Evolutionary conservation across 2,888 invertebrate genomes (phyloP), one percentile per base, ranked within the genome.

Genomic region (Psococerastis gibbosa): DNA sequence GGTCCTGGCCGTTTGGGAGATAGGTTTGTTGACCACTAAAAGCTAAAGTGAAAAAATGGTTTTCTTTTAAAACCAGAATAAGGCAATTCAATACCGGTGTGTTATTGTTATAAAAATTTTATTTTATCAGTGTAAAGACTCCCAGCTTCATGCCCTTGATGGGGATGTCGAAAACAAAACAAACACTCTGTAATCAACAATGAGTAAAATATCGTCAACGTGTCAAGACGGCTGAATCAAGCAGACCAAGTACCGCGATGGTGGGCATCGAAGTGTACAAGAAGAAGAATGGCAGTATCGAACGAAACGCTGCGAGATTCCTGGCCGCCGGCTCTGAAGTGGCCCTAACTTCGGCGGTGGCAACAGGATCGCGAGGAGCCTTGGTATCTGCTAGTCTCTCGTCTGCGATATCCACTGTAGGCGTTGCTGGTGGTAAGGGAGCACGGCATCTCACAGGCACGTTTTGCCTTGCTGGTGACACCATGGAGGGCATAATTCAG

Each of bases 401-500:
- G 35, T 68, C 71, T 15, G 77, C 79, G 45, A 68, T 69, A 15
- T 51, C 52, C 15, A 49, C 52, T 20, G 22, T 16, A 17, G 74
- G 77, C 44, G 73, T 79, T 43, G n/a, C n/a, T n/a, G 75, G 82
- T 31, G 75, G 81, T 56, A 78, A 81, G 58, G 53, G 55, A 20
- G 80, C 81, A 51, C 70, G 84, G 50, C 84, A 85, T 59, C 70
- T 87, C 49, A 82, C 83, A 15, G 87, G 87, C 53, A 85, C 84
- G 43, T 87, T 88, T 65, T 84, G 85, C 57, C 73, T 87, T 47
- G 83, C 84, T 38, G 87, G 87, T 44, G 87, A 87, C 64, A 87
- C 87, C 47, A 87, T 88, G 85, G 87, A 88, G 60, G 87, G 85
- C 54, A 87, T 88, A 58, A 85, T 88, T 59, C 87, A 88, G 67